Conservation (phyloP, 2,113 vertebrate species). For the Oryzias melastigma region DNA sequence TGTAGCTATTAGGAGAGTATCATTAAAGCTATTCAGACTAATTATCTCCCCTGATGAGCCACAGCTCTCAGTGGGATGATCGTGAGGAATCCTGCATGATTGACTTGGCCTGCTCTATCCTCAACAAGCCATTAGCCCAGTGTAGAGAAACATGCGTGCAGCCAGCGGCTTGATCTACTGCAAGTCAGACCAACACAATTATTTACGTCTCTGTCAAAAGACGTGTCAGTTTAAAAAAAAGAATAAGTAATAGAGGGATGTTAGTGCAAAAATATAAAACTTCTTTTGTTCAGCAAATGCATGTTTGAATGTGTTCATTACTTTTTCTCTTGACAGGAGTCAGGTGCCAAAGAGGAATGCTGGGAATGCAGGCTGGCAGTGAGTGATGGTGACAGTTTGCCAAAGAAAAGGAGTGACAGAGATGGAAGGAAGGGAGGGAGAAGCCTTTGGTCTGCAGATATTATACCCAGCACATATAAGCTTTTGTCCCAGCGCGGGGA, state of each 20-base stretch:
- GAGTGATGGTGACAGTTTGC: slow-evolving; percentile 61
- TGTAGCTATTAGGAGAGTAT: slow-evolving; percentile 63
- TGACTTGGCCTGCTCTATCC: slow-evolving; percentile 50
- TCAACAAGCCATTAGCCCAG: slow-evolving; percentile 39
- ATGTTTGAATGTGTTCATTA: slow-evolving; percentile 35
- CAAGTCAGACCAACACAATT: slow-evolving; percentile 24
- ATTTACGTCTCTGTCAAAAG: slow-evolving; percentile 48
- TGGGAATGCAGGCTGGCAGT: slow-evolving; percentile 52
- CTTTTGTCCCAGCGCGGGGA: slow-evolving; percentile 38
- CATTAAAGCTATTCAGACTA: slow-evolving; percentile 66
- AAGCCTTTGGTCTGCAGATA: slow-evolving; percentile 32
- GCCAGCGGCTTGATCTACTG: slow-evolving; percentile 21
- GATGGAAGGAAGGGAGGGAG: slow-evolving; percentile 24
- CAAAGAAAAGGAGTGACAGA: slow-evolving; percentile 37
- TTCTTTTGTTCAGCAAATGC: slow-evolving; percentile 28
- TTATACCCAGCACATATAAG: slow-evolving; percentile 51
- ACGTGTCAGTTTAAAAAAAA: slow-evolving; percentile 35
- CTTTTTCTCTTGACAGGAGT: slow-evolving; percentile 35
- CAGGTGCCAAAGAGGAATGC: slow-evolving; percentile 63
- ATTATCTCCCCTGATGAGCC: slow-evolving; percentile 68
- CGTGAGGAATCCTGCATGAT: slow-evolving; percentile 50
- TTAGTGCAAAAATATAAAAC: slow-evolving; percentile 2
- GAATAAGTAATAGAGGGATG: slow-evolving; percentile 20
- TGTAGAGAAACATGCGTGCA: slow-evolving; percentile 4
- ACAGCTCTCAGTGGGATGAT: slow-evolving; percentile 50